Base-by-base conservation (phyloP, 2,888 invertebrate species). In the Ommatoiulus sabulosus region DNA sequence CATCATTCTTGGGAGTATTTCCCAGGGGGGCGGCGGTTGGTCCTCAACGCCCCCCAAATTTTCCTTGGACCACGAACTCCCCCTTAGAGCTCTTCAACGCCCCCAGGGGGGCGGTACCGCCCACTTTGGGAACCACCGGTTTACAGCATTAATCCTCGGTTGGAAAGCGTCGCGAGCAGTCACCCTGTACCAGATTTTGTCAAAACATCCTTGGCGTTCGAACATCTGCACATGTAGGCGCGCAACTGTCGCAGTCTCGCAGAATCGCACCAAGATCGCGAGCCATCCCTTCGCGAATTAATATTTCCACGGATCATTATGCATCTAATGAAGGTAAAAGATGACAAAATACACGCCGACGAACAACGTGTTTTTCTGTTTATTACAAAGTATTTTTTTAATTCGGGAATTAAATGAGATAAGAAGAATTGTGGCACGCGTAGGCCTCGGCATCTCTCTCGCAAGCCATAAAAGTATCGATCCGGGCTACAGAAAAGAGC, bases 401-500 rank as follows among this genome's bases (percentile, higher is more conserved):
- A 35, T 80, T 80, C 24, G 7, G 80, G 35, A 80, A 24, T 80
- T 80, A 80, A 80, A 35, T 80, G 80, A 80, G 80, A 80, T 80
- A 80, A 80, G 80, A 72, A 72, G 72, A 20, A 80, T 80, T 80
- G 35, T 80, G 80, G 80, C 35, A 35, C 80, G 5, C 80, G 35
- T 80, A 35, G 35, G 80, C 80, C 8, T 80, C 8, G 35, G 35
- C 80, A 80, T 80, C 35, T 80, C 80, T 80, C 80, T 80, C 12
- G 80, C 80, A 80, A 80, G 35, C 80, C 80, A 80, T 80, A 80
- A 35, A 80, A 80, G 35, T 80, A 80, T 80, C 80, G 80, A 80
- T 80, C 80, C 35, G 12, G 8, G 35, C 80, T 57, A 12, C 12
- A 80, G 80, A 80, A 80, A 80, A 35, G 80, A 24, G 80, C 35